Evolutionary conservation across 2,888 invertebrate species (phyloP).

Genomic region (Rhyacophila evoluta): DNA sequence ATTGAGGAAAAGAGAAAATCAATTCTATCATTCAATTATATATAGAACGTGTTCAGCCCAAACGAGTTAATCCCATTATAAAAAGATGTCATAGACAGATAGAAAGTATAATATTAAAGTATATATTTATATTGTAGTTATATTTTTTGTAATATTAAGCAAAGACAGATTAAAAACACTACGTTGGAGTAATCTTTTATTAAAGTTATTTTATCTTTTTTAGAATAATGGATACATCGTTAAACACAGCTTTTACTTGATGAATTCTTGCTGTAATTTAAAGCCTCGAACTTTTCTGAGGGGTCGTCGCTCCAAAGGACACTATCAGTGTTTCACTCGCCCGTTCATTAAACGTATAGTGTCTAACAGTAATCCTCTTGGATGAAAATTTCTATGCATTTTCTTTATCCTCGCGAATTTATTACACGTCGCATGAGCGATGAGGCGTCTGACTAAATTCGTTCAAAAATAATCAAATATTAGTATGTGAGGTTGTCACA

Average conservation of each 20-base stretch:
- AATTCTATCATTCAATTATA: too few species aligned
- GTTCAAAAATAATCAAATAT: slow-evolving; percentile 1
- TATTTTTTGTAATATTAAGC: too few species aligned
- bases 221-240: neutral
- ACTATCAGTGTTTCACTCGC: neutral
- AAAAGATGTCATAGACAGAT: too few species aligned
- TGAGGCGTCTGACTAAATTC: neutral
- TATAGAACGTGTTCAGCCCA: too few species aligned
- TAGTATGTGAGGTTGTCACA: neutral
- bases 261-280: neutral
- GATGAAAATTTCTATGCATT: slow-evolving; percentile 16
- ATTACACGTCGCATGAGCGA: neutral
- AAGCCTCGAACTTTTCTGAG: neutral
- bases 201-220: too few species aligned
- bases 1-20: too few species aligned
- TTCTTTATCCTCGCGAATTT: slow-evolving; percentile 14
- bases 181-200: too few species aligned
- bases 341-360: neutral
- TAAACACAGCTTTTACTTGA: neutral
- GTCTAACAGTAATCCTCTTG: neutral
- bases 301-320: neutral
- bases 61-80: too few species aligned
- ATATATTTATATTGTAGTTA: too few species aligned
- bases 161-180: too few species aligned
- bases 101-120: too few species aligned